phyloP scores from a whole-genome alignment of 2,888 invertebrate species.

The Psylliodes chrysocephalus region DNA sequence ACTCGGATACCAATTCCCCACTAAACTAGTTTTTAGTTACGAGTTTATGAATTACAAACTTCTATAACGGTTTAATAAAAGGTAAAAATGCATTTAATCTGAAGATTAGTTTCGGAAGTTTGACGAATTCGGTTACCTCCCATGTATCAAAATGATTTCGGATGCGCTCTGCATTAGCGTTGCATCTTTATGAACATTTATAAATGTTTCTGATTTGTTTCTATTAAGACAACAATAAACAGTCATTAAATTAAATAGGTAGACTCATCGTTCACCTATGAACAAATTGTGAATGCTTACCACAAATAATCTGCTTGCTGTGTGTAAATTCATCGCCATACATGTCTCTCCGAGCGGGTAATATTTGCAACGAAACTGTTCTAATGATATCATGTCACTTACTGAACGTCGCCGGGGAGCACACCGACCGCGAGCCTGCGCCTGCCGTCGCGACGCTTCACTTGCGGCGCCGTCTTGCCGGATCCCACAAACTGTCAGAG shows the following conservation, averaged over 20 bases:
- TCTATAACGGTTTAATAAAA: too few relatives aligned
- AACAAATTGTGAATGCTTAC: conserved; percentile 58
- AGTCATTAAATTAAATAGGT: not conserved
- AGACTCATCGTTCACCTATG: conserved; percentile 1
- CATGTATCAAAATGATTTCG: too few relatives aligned
- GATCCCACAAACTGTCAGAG: not conserved
- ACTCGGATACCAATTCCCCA: too few relatives aligned
- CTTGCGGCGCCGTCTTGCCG: conserved; percentile 8
- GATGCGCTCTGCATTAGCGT: not conserved
- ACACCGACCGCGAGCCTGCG: conserved; percentile 19
- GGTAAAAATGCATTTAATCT: too few relatives aligned
- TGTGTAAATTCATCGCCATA: conserved; percentile 75
- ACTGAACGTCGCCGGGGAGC: conserved; percentile 51
- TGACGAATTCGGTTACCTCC: too few relatives aligned
- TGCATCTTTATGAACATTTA: not conserved
- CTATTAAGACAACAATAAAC: not conserved
- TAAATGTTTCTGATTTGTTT: not conserved
- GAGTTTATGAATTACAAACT: too few relatives aligned
- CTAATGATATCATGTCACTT: conserved; percentile 63
- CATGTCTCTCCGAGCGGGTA: conserved; percentile 74
- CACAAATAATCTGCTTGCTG: conserved; percentile 65
- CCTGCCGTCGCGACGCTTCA: conserved; percentile 23
- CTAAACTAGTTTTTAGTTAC: too few relatives aligned
- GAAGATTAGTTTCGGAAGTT: too few relatives aligned
- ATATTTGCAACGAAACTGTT: conserved; percentile 57